Evolutionary conservation across 2,113 vertebrate species (phyloP).

Genomic region (Syngnathoides biaculeatus): DNA sequence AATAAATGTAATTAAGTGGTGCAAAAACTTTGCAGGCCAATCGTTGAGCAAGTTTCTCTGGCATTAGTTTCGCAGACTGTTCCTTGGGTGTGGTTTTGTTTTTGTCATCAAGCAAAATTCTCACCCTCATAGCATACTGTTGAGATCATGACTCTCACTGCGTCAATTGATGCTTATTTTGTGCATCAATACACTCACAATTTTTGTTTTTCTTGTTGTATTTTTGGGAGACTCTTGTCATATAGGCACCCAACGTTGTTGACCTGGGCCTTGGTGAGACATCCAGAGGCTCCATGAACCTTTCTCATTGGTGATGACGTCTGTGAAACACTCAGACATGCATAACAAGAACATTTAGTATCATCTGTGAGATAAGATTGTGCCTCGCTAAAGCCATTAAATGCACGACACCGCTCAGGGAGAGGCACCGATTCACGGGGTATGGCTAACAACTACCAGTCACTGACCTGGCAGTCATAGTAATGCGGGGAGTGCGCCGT

Average conservation of each 20-base stretch:
- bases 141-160: not conserved
- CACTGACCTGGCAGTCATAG: too few species aligned
- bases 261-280: constrained; percentile 6
- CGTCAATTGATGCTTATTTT: not conserved
- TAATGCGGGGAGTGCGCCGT: too few species aligned
- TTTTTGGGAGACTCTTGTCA: constrained; percentile 6
- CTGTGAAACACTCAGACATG: too few species aligned
- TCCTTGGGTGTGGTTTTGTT: constrained; percentile 22
- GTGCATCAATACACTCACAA: not conserved
- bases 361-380: not conserved
- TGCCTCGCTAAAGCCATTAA: not conserved
- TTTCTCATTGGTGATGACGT: not conserved
- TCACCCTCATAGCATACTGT: not conserved
- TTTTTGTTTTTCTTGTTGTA: constrained; percentile 9
- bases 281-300: not conserved
- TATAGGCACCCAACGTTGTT: constrained; percentile 14
- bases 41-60: constrained; percentile 2
- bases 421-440: too few species aligned
- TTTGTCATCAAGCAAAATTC: constrained; percentile 4
- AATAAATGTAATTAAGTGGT: not conserved
- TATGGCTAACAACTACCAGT: too few species aligned
- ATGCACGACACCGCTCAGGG: too few species aligned
- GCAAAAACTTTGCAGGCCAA: not conserved
- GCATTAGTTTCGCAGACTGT: not conserved
- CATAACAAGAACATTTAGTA: not conserved